These are phyloP conservation scores for Yasuhikotakia modesta DNA, from an alignment of 2,797 vertebrate genomes.

Conservation along the genomic window DNA sequence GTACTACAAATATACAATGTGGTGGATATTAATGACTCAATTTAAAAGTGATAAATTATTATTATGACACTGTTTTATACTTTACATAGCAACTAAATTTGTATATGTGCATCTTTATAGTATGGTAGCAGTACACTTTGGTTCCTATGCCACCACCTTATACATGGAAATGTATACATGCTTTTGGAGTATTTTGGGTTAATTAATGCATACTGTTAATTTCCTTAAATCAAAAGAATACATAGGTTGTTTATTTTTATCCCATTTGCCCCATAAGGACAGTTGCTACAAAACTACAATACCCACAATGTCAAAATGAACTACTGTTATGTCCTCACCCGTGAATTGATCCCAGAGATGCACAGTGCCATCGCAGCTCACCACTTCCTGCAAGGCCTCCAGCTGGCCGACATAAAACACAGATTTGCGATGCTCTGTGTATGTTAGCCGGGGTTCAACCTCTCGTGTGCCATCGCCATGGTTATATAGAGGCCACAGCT, in stretches of 20 bases:
- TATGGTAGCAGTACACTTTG: no score
- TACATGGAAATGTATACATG: no score
- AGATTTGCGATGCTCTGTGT: slow-evolving; percentile 88
- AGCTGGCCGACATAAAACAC: slow-evolving; percentile 93
- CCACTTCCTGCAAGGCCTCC: slow-evolving; percentile 88
- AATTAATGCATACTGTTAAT: background rate
- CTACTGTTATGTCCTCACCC: slow-evolving; percentile 71
- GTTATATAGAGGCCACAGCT: slow-evolving; percentile 95
- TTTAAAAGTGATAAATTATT: background rate
- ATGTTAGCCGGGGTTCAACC: slow-evolving; percentile 83
- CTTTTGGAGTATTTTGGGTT: no score
- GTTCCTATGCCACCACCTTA: no score
- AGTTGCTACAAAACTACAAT: background rate
- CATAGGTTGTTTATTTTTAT: background rate
- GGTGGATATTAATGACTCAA: background rate
- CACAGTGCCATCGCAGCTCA: slow-evolving; percentile 95
- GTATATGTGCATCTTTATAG: no score
- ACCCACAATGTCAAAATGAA: background rate
- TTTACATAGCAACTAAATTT: no score
- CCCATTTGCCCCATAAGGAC: background rate
- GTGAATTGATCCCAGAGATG: slow-evolving; percentile 97
- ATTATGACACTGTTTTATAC: no score
- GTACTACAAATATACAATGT: background rate
- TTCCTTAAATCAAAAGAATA: background rate
- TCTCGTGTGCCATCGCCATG: slow-evolving; percentile 90